These are phyloP conservation scores for Manduca sexta DNA, from an alignment of 1,140 invertebrate genomes.

Conservation along the genomic window DNA sequence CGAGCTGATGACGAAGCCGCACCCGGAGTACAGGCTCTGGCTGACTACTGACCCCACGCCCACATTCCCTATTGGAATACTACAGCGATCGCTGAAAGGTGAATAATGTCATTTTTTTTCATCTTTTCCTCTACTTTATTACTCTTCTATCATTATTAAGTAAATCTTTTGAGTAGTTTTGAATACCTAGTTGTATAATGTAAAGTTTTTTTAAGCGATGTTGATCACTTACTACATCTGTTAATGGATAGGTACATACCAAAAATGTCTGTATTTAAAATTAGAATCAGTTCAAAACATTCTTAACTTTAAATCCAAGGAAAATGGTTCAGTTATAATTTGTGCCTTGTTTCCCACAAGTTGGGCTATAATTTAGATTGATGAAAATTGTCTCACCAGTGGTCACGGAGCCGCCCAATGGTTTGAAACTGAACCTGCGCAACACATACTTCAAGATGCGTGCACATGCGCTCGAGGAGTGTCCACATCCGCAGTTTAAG, in stretches of 20 bases:
- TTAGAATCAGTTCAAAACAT: too few relatives aligned
- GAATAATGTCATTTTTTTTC: too few relatives aligned
- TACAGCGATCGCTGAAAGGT: conserved; percentile 91
- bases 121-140: too few relatives aligned
- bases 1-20: conserved; percentile 84
- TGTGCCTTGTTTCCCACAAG: background rate
- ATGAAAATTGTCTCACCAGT: conserved; percentile 73
- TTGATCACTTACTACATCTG: too few relatives aligned
- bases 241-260: too few relatives aligned
- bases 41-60: conserved; percentile 90
- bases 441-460: conserved; percentile 91
- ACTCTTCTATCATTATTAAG: too few relatives aligned
- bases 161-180: too few relatives aligned
- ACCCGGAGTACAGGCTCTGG: conserved; percentile 94
- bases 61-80: conserved; percentile 89
- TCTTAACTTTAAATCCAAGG: too few relatives aligned
- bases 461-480: conserved; percentile 79
- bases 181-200: too few relatives aligned
- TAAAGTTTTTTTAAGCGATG: too few relatives aligned
- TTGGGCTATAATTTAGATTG: background rate
- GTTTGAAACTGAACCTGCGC: conserved; percentile 90
- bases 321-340: too few relatives aligned
- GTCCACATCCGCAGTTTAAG: conserved; percentile 82
- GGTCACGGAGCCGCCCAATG: conserved; percentile 92
- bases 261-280: too few relatives aligned